Conservation (phyloP, 2,888 invertebrate genomes). For the Harpalus rufipes region DNA sequence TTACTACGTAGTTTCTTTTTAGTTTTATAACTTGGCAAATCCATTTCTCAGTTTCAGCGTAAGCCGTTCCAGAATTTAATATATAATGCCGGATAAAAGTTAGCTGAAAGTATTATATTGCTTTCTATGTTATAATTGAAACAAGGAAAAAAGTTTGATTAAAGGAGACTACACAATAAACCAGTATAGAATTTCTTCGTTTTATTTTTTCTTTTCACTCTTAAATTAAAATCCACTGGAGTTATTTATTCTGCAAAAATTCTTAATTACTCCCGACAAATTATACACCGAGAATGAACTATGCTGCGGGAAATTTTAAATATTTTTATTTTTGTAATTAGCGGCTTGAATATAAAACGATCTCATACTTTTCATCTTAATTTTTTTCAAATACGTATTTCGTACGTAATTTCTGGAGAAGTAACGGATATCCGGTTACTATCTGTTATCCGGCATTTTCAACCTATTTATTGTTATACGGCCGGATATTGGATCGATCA, state of each 20-base stretch:
- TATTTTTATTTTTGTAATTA: neutral
- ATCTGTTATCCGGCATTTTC: no score
- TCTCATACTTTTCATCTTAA: no score
- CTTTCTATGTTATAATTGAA: slow-evolving; percentile 36
- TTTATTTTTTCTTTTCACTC: neutral
- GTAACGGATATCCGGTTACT: no score
- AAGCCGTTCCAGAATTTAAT: slow-evolving; percentile 44
- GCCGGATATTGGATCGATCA: no score
- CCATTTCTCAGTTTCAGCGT: neutral
- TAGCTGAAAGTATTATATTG: slow-evolving; percentile 43
- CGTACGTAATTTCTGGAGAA: no score
- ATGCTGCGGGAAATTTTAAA: neutral
- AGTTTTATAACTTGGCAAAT: neutral
- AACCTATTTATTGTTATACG: no score
- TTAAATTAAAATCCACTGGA: neutral
- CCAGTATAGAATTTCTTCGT: neutral
- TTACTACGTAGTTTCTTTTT: neutral
- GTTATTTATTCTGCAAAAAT: slow-evolving; percentile 2
- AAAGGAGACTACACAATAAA: slow-evolving; percentile 18
- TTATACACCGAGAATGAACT: neutral
- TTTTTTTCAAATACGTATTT: no score
- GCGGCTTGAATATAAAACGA: no score
- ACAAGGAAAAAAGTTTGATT: slow-evolving; percentile 19
- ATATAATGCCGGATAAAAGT: slow-evolving; percentile 33
- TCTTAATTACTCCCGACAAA: neutral